Evolutionary conservation across 2,797 vertebrate species (phyloP), one percentile per base, ranked within the genome.

Genomic region (Pogonophryne albipinna): DNA sequence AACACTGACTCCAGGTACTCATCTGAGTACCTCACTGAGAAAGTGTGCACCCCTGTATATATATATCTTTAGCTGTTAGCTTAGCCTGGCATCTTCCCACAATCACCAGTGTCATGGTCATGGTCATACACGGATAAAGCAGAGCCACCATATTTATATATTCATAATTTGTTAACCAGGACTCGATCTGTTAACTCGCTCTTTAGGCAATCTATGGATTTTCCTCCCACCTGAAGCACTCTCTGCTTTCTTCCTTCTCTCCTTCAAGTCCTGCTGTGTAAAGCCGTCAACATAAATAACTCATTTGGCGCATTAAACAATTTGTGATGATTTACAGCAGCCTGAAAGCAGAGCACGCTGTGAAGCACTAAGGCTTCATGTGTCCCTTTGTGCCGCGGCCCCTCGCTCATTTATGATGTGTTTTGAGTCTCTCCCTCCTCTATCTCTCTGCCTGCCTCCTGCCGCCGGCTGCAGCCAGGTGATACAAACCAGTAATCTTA

Each of bases 401-500:
- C 71, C 66, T 55, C 73, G 80, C 62, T 88, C 63, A 59, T 87
- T 88, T 84, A 76, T 89, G 83, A 88, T 85, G 71, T 79, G 76
- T 77, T 90, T 84, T 84, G 31, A 23, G 11, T 20, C 34, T 55
- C 23, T 23, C 16, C 62, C 69, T 51, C 47, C 41, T 31, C 67
- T 70, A 57, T 61, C 42, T 49, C 60, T 23, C 78, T 69, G 50
- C 64, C 61, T 57, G n/a, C 56, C 62, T 27, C 77, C 51, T 45
- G 58, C 86, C 44, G 60, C 86, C 86, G 80, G 88, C 84, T 85
- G 81, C 84, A 87, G 87, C 85, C 85, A 89, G 86, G 88, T 93
- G 94, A 95, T 95, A 93, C 87, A 93, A 92, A 94, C 95, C 93
- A 91, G 86, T 93, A 92, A 94, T 94, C 89, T 94, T 91, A 92